Base-by-base conservation (phyloP, 2,888 invertebrate genomes). In the Agonum fuliginosum region DNA sequence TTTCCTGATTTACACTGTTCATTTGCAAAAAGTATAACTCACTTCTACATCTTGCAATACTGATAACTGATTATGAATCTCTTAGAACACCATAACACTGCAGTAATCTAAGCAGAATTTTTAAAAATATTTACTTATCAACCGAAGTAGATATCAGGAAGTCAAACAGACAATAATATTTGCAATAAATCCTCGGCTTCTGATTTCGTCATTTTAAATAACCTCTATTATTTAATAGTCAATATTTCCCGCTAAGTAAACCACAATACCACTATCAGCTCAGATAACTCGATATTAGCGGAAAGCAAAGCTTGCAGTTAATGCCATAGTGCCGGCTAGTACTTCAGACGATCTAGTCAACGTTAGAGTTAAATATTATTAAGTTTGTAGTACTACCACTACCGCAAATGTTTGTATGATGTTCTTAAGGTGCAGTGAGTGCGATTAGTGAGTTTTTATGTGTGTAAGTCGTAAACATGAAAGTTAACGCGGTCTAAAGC, bases 261-360 rank as follows among this genome's bases (percentile, higher is more conserved):
- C 71, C 71, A 71, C 71, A 51, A 51, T 48, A 48, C 34, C n/a
- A 71, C 51, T 71, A 71, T 71, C 71, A 30, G 22, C 6, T 37
- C 20, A 43, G 69, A 69, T 46, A 46, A 46, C 43, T 24, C 12
- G 46, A 43, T 43, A 69, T 69, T 69, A 43, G 69, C 69, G 46
- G 43, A 27, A 69, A 24, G 69, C 17, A 6, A 41, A 67, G 14
- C 41, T 17, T 14, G 69, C 46, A 58, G 37, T 17, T 41, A 34
- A 37, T 19, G 37, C 10, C 17, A 20, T 67, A 37, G 22, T 54
- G 22, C 24, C 12, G 20, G 10, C 54, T 24, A 20, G 54, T 54
- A 22, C 22, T 51, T 22, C 8, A 24, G 22, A 24, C 22, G 12
- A n/a, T 54, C 24, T 6, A 37, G 3, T n/a, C 37, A 12, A n/a